These are phyloP conservation scores for Sorex fumeus DNA, from an alignment of 2,113 vertebrate genomes.

Conservation along the genomic window DNA sequence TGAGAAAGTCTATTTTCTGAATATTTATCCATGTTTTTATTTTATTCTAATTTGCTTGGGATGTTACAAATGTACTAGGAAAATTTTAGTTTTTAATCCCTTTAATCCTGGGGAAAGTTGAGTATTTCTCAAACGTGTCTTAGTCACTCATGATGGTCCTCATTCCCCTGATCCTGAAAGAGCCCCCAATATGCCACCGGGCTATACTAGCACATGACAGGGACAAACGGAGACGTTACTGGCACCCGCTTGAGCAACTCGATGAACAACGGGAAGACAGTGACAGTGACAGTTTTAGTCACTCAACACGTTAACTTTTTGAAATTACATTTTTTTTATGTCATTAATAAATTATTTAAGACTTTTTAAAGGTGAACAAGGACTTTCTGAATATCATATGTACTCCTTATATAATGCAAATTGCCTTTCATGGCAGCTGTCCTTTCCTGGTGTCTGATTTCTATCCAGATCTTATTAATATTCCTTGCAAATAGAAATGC, in stretches of 20 bases:
- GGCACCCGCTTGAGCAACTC: too few relatives aligned
- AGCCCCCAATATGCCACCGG: too few relatives aligned
- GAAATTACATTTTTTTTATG: slow-evolving; percentile 64
- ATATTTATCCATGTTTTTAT: slow-evolving; percentile 11
- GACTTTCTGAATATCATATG: slow-evolving; percentile 74
- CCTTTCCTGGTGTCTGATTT: slow-evolving; percentile 79
- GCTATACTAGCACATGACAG: too few relatives aligned
- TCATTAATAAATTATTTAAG: slow-evolving; percentile 71
- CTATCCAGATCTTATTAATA: slow-evolving; percentile 82
- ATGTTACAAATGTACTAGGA: slow-evolving; percentile 40
- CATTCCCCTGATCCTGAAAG: too few relatives aligned
- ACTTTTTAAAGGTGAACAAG: slow-evolving; percentile 64
- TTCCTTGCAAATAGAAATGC: slow-evolving; percentile 72
- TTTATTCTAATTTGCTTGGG: slow-evolving; percentile 35
- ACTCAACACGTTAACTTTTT: slow-evolving; percentile 49
- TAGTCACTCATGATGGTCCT: not conserved
- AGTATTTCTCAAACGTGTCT: slow-evolving; percentile 37
- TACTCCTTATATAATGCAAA: slow-evolving; percentile 73
- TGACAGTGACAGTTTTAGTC: too few relatives aligned
- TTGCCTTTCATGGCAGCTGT: slow-evolving; percentile 69
- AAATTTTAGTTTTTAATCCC: slow-evolving; percentile 53
- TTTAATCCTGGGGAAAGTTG: slow-evolving; percentile 44
- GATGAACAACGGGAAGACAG: too few relatives aligned
- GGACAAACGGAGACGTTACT: too few relatives aligned
- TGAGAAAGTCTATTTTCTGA: slow-evolving; percentile 38